Evolutionary conservation across 2,888 invertebrate genomes (phyloP), one percentile per base, ranked within the genome.

Genomic region (Aproaerema taeniolella): DNA sequence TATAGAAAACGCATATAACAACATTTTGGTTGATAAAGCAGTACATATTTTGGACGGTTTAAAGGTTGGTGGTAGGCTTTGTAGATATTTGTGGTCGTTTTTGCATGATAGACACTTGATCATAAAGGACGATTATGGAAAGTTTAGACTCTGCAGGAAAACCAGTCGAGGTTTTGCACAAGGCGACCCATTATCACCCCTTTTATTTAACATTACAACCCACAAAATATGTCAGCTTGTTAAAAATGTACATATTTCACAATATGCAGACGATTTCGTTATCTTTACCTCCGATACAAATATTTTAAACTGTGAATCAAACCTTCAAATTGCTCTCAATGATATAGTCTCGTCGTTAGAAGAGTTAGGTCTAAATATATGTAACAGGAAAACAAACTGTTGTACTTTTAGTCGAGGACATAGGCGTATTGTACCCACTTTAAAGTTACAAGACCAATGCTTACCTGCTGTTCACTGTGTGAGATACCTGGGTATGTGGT

Each of bases 401-500:
- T 55, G 49, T 41, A 10, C 53, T 1, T 56, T 55, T 39, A 42
- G 10, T 3, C 50, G 41, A 30, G 46, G 46, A 7, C 24, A 31
- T 5, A 39, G 14, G 2, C 39, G 36, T 20, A 5, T 39, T 2
- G 0, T 26, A 6, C 4, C 46, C 7, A 25, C 29, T 25, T 6
- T 53, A 2, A 31, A 13, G 10, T 31, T 53, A 14, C 4, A 20
- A 6, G 7, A 43, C 41, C 15, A 32, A 20, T 6, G 2, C 2
- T 7, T 1, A 5, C 5, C 10, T 55, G 4, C 25, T 8, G 39
- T 45, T 3, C 28, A 47, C 4, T 26, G 13, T 39, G 36, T 50
- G 1, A 61, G 50, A 40, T 58, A 58, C 38, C 32, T 60, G 14
- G 55, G 55, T 10, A 7, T 58, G 10, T 55, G 56, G 55, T 20